A percentile compares a stretch with the other conserved stretches of the same genome.
phyloP scores from a whole-genome alignment of 2,797 vertebrate species.

The Florisuga fusca region DNA sequence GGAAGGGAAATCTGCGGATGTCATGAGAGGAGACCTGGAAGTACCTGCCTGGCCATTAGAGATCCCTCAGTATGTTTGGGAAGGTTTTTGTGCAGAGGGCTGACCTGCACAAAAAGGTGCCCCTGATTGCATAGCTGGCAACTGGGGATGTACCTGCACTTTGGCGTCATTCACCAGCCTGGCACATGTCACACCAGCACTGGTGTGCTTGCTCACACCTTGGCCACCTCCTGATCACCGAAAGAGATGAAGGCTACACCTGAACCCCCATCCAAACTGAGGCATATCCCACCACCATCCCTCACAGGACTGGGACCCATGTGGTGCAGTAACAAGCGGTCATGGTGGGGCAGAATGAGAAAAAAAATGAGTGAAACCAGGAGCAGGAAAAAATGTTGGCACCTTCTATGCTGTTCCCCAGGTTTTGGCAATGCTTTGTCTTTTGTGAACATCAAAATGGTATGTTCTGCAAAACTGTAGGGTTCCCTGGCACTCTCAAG shows the following conservation, averaged over 20 bases:
- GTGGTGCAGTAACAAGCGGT: neutral
- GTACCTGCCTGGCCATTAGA: neutral
- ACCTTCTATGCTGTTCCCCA: neutral
- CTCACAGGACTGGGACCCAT: neutral
- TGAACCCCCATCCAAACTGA: neutral
- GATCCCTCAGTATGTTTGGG: neutral
- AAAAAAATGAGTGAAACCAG: neutral
- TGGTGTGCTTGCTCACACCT: neutral
- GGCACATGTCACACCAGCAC: neutral
- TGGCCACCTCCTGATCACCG: neutral
- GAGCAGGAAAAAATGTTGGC: neutral
- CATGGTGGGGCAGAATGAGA: neutral
- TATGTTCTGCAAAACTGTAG: neutral
- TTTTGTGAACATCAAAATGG: constrained; percentile 8
- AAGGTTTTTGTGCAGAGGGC: neutral
- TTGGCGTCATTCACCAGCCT: neutral
- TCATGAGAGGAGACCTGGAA: constrained; percentile 63
- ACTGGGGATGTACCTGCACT: neutral
- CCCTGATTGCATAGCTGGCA: neutral
- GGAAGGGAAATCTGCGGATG: constrained; percentile 49
- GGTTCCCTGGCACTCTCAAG: neutral
- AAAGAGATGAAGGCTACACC: neutral
- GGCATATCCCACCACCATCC: neutral
- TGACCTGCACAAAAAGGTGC: neutral
- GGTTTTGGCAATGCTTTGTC: neutral